These are phyloP conservation scores for Phalanger gymnotis DNA, from an alignment of 2,797 vertebrate genomes.

Conservation along the genomic window DNA sequence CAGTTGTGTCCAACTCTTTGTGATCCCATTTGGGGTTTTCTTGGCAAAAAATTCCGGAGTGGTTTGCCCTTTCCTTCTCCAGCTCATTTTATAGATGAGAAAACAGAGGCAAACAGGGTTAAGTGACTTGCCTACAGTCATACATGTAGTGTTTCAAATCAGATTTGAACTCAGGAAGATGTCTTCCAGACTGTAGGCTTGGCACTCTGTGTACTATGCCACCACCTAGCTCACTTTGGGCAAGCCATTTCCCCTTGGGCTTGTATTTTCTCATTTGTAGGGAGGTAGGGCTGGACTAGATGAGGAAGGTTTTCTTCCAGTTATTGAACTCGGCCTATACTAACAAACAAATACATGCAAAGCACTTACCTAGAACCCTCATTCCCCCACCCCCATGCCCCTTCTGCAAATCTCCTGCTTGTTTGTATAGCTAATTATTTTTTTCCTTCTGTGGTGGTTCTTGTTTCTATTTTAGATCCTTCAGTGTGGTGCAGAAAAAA, in stretches of 20 bases:
- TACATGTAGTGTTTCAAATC: not conserved
- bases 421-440: not conserved
- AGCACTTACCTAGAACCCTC: not conserved
- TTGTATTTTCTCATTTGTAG: not conserved
- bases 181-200: not conserved
- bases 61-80: not conserved
- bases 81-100: not conserved
- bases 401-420: constrained; percentile 1
- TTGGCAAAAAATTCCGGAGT: not conserved
- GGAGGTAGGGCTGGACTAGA: not conserved
- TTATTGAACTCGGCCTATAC: not conserved
- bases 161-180: not conserved
- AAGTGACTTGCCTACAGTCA: not conserved
- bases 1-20: not conserved
- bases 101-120: not conserved
- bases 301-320: not conserved
- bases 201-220: not conserved
- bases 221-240: not conserved
- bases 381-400: not conserved
- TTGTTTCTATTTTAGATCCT: not conserved
- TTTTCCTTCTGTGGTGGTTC: not conserved
- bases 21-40: not conserved
- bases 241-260: not conserved
- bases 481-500: not conserved
- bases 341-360: not conserved